A percentile compares a stretch with the other conserved stretches of the same genome.
These are phyloP conservation scores for Pseudococcus viburni DNA, from an alignment of 2,888 invertebrate genomes.

Conservation along the genomic window DNA sequence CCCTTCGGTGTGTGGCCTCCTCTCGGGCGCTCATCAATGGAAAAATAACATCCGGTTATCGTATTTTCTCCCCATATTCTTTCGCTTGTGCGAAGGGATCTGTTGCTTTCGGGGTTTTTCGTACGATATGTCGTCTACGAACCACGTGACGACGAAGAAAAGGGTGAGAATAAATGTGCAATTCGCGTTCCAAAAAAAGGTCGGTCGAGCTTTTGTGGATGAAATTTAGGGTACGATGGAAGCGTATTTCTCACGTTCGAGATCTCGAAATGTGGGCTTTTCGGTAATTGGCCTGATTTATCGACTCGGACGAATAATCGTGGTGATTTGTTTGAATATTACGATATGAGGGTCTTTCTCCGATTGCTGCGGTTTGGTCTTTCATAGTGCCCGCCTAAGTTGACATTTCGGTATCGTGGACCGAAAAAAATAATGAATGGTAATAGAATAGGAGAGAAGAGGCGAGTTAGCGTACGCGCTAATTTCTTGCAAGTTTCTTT, in stretches of 20 bases:
- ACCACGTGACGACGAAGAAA: neutral
- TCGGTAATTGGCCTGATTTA: slow-evolving; percentile 10
- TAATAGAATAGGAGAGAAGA: neutral
- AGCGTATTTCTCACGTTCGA: neutral
- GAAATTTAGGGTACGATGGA: neutral
- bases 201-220: neutral
- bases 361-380: neutral
- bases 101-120: neutral
- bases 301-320: neutral
- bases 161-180: neutral
- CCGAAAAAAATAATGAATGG: neutral
- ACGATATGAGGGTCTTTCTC: neutral
- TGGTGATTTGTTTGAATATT: neutral
- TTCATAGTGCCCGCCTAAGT: neutral
- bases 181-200: neutral
- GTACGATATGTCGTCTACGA: neutral
- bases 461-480: neutral
- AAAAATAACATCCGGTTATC: slow-evolving; percentile 20
- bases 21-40: slow-evolving; percentile 10
- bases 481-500: neutral
- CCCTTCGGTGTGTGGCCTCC: neutral
- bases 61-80: neutral
- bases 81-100: neutral
- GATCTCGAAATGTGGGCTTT: slow-evolving; percentile 4
- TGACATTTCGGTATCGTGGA: neutral